Base-by-base conservation (phyloP, 2,113 vertebrate species). In the Corythornis madagascariensis region DNA sequence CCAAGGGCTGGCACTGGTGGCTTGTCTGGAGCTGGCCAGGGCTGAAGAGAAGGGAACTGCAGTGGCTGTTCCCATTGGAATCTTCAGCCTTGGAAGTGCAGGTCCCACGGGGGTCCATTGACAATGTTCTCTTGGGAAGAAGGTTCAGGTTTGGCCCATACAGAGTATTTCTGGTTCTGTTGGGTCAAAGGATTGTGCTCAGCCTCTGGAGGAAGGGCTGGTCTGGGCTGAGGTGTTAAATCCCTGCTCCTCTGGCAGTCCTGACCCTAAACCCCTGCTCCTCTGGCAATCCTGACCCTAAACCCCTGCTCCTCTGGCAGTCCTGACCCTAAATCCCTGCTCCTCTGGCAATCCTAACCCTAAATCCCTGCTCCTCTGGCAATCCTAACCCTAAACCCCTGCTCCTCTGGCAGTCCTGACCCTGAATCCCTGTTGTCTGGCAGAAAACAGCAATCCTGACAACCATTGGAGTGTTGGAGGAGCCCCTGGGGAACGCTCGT, bases 401-500 rank as follows among this genome's bases (percentile, higher is more conserved):
- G 9, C 38, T 63, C 33, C 43, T 59, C 48, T 26, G 60, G 38
- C 38, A 38, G 38, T 38, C 38, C 38, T 38, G 38, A 38, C 38
- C 38, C 38, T 84, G 15, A 17, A 9, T 8, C 1, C 33, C 35
- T 31, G 9, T 43, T 63, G 31, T 59, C 48, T 26, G 60, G 11
- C 53, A 99, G 99, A 99, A 98, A 97, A 93, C 97, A 92, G 98
- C 99, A 33, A 99, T 99, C 98, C 97, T 99, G 91, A 99, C 99
- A 16, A 99, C 99, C 24, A 98, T 99, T 25, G 99, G 99, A 15
- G 89, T 99, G 95, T 96, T 99, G 86, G 99, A 99, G 95, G 98
- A 99, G 97, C 99, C 99, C 1, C 97, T 99, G 93, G 99, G 99
- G 33, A 99, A 98, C 5, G 98, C 98, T 42, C 98, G 99, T 56